Evolutionary conservation across 1,140 invertebrate species (phyloP), one percentile per base, ranked within the genome.

Genomic region (Drosophila kikkawai): DNA sequence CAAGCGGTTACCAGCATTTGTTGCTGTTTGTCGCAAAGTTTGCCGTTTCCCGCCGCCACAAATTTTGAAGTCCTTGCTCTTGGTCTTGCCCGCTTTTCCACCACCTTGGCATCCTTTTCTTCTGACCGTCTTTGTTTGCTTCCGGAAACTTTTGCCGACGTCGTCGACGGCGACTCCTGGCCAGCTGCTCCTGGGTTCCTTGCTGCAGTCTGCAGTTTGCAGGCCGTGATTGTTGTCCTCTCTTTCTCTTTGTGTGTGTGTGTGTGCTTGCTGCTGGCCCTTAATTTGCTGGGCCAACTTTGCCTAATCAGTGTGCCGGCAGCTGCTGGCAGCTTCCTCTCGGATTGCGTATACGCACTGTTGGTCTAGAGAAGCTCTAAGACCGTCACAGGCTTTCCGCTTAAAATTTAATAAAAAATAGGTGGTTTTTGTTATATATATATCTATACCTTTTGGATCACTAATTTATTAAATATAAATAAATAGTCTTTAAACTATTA

Each of bases 1-100:
- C 81, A 65, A 81, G 81, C 82, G 63, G 82, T 83, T 83, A 73
- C 66, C 82, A 64, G 79, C 79, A 75, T 60, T 83, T 75, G 65
- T 65, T 64, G 75, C 58, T 79, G 75, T 57, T 60, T 79, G 47
- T 56, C 58, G 42, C 66, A 75, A 80, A 80, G 65, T 81, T 80
- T 80, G 44, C 44, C 66, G 19, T 6, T 12, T 12, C 22, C 45
- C 66, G 63, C 67, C 76, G 80, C 75, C 80, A 64, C 80, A 67
- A 75, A 69, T 79, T 79, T 78, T 75, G 41, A 79, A 82, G 75
- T 82, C 13, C 15, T 15, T 19, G 22, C 11, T 17, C 22, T n/a
- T 17, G 29, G 4, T 57, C 32, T 13, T 15, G 6, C 22, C 45
- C 22, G 22, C 45, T 26, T 34, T 17, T n/a, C 22, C 22, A 2